Conservation (phyloP, 1,140 invertebrate species). For the Anastrepha ludens region DNA sequence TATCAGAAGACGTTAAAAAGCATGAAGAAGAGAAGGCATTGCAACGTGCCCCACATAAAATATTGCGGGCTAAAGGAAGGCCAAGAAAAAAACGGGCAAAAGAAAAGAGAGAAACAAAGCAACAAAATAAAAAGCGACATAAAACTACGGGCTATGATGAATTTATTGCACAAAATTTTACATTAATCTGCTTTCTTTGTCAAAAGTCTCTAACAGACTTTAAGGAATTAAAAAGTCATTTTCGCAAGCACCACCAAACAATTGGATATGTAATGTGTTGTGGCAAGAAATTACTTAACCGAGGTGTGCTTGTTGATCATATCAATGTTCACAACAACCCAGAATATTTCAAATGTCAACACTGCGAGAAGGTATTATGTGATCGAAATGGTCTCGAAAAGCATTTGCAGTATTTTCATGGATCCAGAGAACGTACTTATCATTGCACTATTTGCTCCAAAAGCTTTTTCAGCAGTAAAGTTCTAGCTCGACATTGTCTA, state of each 20-base stretch:
- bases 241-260: conserved; percentile 21
- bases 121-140: neutral
- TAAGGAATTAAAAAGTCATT: conserved; percentile 41
- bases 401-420: conserved; percentile 46
- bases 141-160: conserved; percentile 38
- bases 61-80: too few species aligned
- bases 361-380: conserved; percentile 46
- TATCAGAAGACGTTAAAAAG: too few species aligned
- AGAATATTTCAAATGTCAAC: conserved; percentile 55
- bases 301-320: conserved; percentile 52
- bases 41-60: too few species aligned
- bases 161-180: conserved; percentile 50
- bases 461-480: neutral
- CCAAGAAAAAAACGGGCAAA: too few species aligned
- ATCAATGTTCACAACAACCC: conserved; percentile 53
- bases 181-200: conserved; percentile 45
- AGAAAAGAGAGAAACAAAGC: too few species aligned
- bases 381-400: conserved; percentile 32
- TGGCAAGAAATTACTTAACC: conserved; percentile 53
- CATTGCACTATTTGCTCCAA: conserved; percentile 46
- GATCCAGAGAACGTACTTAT: conserved; percentile 16
- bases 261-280: conserved; percentile 53
- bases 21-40: too few species aligned
- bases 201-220: conserved; percentile 21
- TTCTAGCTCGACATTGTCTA: neutral